Base-by-base conservation (phyloP, 2,888 invertebrate genomes). In the Aspidiotus destructor region DNA sequence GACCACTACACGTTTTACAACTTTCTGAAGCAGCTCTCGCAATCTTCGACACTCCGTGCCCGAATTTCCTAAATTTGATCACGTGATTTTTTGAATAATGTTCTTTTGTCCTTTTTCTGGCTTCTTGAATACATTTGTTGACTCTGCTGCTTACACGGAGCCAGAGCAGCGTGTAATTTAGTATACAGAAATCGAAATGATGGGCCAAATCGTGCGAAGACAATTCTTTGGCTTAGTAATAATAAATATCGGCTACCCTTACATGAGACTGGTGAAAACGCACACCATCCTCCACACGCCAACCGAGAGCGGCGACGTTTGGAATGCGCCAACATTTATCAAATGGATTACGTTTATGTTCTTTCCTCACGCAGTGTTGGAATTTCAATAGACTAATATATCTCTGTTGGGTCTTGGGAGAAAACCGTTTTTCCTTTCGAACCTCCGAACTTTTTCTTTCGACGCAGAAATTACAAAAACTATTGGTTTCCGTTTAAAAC, bases 321-420 rank as follows among this genome's bases (percentile, higher is more conserved):
- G 65, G 65, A 65, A 65, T 65, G 65, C 58, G 65, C 65, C 17
- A 65, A 65, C 65, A 65, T 65, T 65, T 65, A 58, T 65, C 65
- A 65, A 65, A 65, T 57, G 65, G 57, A 65, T 65, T 65, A 58
- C 65, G 65, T 58, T 58, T 65, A 65, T 65, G 65, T 65, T 65
- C 58, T 65, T 64, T 54, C 1, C 28, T 53, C 65, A 65, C 65
- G 65, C 58, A 58, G 58, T 65, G 41, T 48, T 65, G 65, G 65
- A 65, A 65, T 65, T 65, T 65, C 65, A 65, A 65, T 65, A 65
- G 65, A 65, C 65, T 65, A 65, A 65, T 65, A 65, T 65, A 65
- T 65, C 65, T 65, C 42, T 57, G 65, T 55, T 55, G 48, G 42
- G 42, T 65, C 65, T 65, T 44, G 40, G 13, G 28, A 28, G 28